A percentile compares a stretch with the other conserved stretches of the same genome.
Evolutionary conservation across 2,888 invertebrate species (phyloP).

Genomic region (Epirrhoe tristata): DNA sequence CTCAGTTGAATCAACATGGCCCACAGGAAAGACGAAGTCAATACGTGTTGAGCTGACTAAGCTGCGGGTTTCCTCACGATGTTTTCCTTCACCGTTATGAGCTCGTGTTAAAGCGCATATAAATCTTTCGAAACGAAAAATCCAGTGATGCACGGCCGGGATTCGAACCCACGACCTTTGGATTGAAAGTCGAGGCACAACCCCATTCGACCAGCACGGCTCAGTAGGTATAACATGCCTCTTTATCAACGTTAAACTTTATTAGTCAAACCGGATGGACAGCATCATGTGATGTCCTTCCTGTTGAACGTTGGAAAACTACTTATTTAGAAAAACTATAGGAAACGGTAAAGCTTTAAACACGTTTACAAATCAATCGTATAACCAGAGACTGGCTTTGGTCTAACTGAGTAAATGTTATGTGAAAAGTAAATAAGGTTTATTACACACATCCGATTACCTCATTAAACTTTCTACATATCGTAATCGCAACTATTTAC

Average conservation of each 20-base stretch:
- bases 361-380: not conserved
- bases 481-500: conserved; percentile 48
- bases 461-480: conserved; percentile 49
- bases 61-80: no score
- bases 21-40: no score
- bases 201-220: no score
- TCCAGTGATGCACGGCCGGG: no score
- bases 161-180: no score
- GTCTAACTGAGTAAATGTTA: not conserved
- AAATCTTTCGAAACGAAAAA: no score
- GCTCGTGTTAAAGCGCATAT: no score
- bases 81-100: no score
- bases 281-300: not conserved
- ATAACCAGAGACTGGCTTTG: not conserved
- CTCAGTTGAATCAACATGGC: no score
- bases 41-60: no score
- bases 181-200: no score
- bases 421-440: conserved; percentile 5
- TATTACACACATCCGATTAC: conserved; percentile 29
- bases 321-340: not conserved
- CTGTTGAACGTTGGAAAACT: not conserved
- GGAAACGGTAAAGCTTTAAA: not conserved
- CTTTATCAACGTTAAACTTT: no score
- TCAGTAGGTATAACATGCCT: not conserved
- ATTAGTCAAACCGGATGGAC: not conserved